phyloP scores from a whole-genome alignment of 2,113 vertebrate genomes.

The Melierax canorus region DNA sequence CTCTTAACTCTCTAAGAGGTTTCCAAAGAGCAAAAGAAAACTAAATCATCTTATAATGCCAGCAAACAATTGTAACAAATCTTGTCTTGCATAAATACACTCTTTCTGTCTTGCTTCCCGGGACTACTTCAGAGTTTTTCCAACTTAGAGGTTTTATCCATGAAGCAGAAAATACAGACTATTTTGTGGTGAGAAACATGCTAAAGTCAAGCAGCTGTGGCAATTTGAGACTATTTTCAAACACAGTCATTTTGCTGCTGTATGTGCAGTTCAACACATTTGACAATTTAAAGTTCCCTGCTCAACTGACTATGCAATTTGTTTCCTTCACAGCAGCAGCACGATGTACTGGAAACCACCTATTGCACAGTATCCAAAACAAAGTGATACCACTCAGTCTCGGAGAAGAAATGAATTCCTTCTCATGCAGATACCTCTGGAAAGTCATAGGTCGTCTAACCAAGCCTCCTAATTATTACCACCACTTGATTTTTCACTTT shows the following conservation, averaged over 20 bases:
- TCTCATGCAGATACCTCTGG: not conserved
- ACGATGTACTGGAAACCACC: not conserved
- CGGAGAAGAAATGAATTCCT: not conserved
- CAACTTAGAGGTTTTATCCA: not conserved
- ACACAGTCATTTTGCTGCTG: constrained; percentile 41
- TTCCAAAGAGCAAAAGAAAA: constrained; percentile 9
- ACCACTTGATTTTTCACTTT: not conserved
- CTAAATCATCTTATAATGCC: not conserved
- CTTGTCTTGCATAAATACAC: not conserved
- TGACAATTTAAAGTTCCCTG: constrained; percentile 40
- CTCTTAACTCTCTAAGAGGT: not conserved
- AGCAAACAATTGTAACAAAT: constrained; percentile 26
- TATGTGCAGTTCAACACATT: constrained; percentile 21
- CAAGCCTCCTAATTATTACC: not conserved
- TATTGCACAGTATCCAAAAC: not conserved
- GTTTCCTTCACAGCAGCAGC: not conserved
- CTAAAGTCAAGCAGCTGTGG: constrained; percentile 53
- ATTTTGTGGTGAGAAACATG: constrained; percentile 34
- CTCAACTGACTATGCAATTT: constrained; percentile 25
- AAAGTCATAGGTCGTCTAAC: not conserved
- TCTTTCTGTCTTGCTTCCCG: not conserved
- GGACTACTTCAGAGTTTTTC: constrained; percentile 3
- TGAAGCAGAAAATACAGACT: constrained; percentile 55
- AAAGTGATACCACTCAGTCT: not conserved
- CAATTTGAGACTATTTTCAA: constrained; percentile 45